Base-by-base conservation (phyloP, 1,140 invertebrate species). In the Tigriopus japonicus region DNA sequence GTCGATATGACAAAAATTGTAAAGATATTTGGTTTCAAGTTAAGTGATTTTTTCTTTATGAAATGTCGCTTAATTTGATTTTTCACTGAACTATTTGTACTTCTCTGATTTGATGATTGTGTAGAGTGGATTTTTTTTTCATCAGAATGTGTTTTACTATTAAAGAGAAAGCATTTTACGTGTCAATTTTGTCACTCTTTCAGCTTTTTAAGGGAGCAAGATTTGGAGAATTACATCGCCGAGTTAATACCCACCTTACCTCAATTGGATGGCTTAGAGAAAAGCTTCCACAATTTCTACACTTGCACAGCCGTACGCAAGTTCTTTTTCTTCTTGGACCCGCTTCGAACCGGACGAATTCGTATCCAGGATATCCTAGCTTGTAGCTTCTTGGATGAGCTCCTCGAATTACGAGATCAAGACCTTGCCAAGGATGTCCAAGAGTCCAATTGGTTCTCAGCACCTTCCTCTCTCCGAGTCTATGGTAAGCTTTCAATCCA, bases 261-360 rank as follows among this genome's bases (percentile, higher is more conserved):
- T 1, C 87, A 92, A 64, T 72, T 96, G 0, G 84, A 92, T 69
- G 85, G 86, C 0, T 71, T 97, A 35, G 87, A 94, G 70, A 85
- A 87, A 55, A 90, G 88, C 0, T 96, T 96, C 71, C 87, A 92
- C 67, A 88, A 84, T 12, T 97, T 98, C 75, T 98, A 97, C 70
- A 83, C 94, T 0, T 96, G 91, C 70, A 94, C 91, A 10, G 90
- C 88, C 17, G 88, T 91, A 0, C 78, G 91, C 63, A 95, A 94
- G 68, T 95, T 97, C 70, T 81, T 95, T 64, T 97, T 97, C 71
- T 97, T 95, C 68, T 72, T 97, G 1, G 92, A 97, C 74, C 86
- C 86, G 0, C 70, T 92, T 52, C 76, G 85, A 66, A 88, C 86
- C 0, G 87, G 88, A 1, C 78, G 84, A 68, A 85, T 98, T 49